phyloP scores from a whole-genome alignment of 2,113 vertebrate genomes.

The Synodontis membranacea region DNA sequence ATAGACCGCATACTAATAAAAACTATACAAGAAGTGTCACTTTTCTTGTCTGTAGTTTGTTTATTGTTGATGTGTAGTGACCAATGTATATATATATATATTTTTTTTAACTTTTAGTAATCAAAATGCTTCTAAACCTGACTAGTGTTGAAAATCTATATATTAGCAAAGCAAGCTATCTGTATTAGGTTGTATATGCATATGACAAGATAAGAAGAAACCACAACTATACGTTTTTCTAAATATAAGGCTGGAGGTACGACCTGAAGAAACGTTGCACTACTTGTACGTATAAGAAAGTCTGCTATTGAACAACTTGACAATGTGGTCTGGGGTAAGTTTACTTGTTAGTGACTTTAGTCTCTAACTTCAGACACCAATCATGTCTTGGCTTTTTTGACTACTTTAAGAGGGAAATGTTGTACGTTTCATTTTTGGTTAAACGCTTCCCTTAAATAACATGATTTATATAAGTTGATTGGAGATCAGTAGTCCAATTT shows the following conservation, averaged over 20 bases:
- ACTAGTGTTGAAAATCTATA: background rate
- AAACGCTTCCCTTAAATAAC: background rate
- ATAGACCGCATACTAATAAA: background rate
- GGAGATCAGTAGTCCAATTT: slow-evolving; percentile 18
- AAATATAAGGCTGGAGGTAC: background rate
- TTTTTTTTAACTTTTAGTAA: background rate
- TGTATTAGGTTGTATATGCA: background rate
- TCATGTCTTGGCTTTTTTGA: background rate
- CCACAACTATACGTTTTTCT: background rate
- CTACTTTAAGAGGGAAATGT: background rate
- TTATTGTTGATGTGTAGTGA: background rate
- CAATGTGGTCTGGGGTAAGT: background rate
- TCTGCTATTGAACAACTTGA: background rate
- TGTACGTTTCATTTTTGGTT: background rate
- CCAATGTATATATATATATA: background rate
- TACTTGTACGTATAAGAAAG: background rate
- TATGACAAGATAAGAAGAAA: background rate
- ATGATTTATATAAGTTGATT: slow-evolving; percentile 9
- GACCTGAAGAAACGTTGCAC: background rate
- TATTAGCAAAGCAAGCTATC: background rate
- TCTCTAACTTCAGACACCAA: background rate
- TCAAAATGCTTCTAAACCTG: background rate
- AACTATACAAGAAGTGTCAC: background rate
- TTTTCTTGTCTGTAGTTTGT: background rate
- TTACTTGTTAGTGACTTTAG: background rate